Base-by-base conservation (phyloP, 2,797 vertebrate genomes). In the Lateolabrax maculatus region DNA sequence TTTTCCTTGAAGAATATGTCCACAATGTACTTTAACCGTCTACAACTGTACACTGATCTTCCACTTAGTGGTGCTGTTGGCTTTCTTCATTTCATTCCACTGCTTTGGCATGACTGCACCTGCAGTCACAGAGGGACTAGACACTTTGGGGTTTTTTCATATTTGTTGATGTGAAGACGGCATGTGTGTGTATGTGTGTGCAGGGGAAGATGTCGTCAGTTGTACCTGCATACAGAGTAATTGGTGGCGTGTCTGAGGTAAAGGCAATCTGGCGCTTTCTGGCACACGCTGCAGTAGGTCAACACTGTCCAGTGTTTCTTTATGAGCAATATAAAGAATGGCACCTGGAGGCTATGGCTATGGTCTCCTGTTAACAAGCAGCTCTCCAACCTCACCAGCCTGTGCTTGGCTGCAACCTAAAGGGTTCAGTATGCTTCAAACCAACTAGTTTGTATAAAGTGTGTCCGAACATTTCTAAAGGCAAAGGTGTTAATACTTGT, bases 221-320 rank as follows among this genome's bases (percentile, higher is more conserved):
- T 84, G 91, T 93, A 80, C 94, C 94, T 89, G 89, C 94, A 87
- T 94, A 94, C 91, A 96, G 93, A 95, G 91, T 95, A 95, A 93
- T 93, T 92, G 93, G 93, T 95, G 95, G 94, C 90, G 93, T 95
- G 91, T 91, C 94, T 81, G 95, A 97, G 96, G 95, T 97, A 97
- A 97, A 93, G 92, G 89, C 90, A 46, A 68, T 84, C 66, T 83
- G 78, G 68, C 71, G 58, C 71, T 84, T n/a, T 67, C 36, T 82
- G 83, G 44, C 49, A 36, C 18, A 29, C 72, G 58, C 82, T 90
- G 82, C 81, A 78, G 58, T 36, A 75, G 41, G 52, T 70, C 37
- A 52, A 39, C 56, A 49, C 39, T 37, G 34, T 48, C 23, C 55
- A 36, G 52, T 18, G 5, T 79, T 88, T 83, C 79, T 89, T 86